Percentiles rank a stretch among this genome's conserved stretches.
These are phyloP conservation scores for Corythornis madagascariensis DNA, from an alignment of 2,113 vertebrate genomes.

Conservation along the genomic window DNA sequence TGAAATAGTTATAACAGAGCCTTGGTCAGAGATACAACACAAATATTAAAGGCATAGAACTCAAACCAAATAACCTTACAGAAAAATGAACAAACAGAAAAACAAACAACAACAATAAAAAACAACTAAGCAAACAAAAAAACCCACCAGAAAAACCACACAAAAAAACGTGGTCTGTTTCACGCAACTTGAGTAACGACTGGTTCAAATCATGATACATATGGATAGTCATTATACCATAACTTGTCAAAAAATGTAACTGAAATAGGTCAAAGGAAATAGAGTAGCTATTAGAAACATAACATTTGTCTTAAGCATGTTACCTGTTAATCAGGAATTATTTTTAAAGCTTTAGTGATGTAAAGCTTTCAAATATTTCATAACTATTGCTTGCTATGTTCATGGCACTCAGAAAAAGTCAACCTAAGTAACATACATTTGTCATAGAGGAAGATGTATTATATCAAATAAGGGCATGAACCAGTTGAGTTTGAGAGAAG, in stretches of 20 bases:
- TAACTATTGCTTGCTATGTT: background rate
- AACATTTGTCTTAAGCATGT: background rate
- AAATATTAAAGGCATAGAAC: constrained; percentile 25
- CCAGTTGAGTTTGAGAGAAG: background rate
- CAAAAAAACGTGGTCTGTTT: background rate
- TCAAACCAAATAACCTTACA: constrained; percentile 22
- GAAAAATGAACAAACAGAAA: background rate
- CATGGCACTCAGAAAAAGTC: background rate
- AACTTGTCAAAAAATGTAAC: background rate
- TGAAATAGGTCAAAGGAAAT: background rate
- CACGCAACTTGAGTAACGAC: background rate
- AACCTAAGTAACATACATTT: background rate
- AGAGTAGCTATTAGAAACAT: background rate
- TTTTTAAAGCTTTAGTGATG: background rate
- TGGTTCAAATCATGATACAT: background rate
- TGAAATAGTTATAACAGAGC: constrained; percentile 44
- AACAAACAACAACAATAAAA: background rate
- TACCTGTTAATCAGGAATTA: background rate
- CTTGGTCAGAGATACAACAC: background rate
- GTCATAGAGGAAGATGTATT: background rate
- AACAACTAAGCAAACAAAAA: too few species aligned
- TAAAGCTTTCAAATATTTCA: background rate
- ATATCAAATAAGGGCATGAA: background rate
- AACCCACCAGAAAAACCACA: too few species aligned
- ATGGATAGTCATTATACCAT: background rate